phyloP scores from a whole-genome alignment of 2,113 vertebrate genomes.

The Addax nasomaculatus region DNA sequence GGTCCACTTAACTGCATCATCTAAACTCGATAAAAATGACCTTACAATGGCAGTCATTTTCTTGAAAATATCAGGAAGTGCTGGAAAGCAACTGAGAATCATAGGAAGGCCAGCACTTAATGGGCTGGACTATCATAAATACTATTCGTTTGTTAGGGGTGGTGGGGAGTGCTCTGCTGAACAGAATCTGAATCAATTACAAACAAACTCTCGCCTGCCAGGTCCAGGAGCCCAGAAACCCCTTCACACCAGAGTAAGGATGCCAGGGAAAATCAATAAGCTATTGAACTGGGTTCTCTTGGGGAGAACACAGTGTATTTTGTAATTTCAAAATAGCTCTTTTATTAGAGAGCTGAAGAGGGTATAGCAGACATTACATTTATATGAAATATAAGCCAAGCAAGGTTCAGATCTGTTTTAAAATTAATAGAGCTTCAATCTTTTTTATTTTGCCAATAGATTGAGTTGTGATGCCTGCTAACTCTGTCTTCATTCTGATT shows the following conservation, averaged over 20 bases:
- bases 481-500: conserved; percentile 70
- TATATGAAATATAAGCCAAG: conserved; percentile 60
- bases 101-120: conserved; percentile 38
- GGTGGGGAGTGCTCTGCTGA: background rate
- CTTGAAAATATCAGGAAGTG: conserved; percentile 48
- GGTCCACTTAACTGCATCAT: conserved; percentile 48
- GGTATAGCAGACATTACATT: conserved; percentile 55
- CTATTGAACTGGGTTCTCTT: conserved; percentile 67
- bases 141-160: background rate
- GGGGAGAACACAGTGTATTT: conserved; percentile 73
- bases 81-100: conserved; percentile 30
- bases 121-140: conserved; percentile 20
- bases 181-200: conserved; percentile 53
- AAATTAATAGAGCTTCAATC: conserved; percentile 68
- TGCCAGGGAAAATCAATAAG: conserved; percentile 62
- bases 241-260: conserved; percentile 61
- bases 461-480: conserved; percentile 64
- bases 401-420: conserved; percentile 56
- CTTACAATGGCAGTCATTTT: conserved; percentile 45
- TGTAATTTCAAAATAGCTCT: conserved; percentile 68
- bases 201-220: conserved; percentile 60
- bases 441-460: conserved; percentile 65
- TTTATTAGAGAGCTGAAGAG: conserved; percentile 56
- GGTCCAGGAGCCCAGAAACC: conserved; percentile 42
- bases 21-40: conserved; percentile 60